Conservation (phyloP, 2,797 vertebrate genomes). For the Peromyscus attwateri region DNA sequence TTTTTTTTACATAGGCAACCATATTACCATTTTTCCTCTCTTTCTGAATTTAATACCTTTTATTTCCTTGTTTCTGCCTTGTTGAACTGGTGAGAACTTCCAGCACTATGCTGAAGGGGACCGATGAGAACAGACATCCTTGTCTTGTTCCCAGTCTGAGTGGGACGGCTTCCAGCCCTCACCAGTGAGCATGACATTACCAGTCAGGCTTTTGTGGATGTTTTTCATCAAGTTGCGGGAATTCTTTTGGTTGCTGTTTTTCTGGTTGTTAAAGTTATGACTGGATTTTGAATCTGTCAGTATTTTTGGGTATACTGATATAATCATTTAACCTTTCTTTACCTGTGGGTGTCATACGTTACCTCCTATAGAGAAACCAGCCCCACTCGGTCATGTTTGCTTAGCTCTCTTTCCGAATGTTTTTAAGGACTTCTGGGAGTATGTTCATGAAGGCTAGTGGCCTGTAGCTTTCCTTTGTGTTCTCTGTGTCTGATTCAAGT, state of each 20-base stretch:
- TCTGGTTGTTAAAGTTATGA: not conserved
- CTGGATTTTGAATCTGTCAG: constrained; percentile 30
- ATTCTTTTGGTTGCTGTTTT: not conserved
- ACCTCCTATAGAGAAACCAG: not conserved
- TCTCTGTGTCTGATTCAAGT: constrained; percentile 16
- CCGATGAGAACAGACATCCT: not conserved
- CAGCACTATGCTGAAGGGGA: not conserved
- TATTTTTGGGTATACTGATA: not conserved
- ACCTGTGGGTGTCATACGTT: not conserved
- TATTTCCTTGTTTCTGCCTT: constrained; percentile 30
- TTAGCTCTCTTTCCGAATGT: constrained; percentile 8
- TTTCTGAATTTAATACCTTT: constrained; percentile 11
- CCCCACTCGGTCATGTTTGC: not conserved
- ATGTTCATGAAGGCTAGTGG: not conserved
- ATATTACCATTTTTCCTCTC: not conserved
- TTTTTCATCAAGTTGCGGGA: constrained; percentile 9
- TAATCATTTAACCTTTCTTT: not conserved
- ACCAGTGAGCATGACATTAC: not conserved
- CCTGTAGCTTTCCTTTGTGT: not conserved
- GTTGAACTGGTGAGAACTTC: not conserved
- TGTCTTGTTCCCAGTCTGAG: not conserved
- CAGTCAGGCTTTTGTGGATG: not conserved
- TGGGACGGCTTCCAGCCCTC: constrained; percentile 13
- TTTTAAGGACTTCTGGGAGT: constrained; percentile 23
- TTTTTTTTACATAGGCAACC: constrained; percentile 12